Conservation (phyloP, 2,797 vertebrate genomes). For the Manis crassicaudata region DNA sequence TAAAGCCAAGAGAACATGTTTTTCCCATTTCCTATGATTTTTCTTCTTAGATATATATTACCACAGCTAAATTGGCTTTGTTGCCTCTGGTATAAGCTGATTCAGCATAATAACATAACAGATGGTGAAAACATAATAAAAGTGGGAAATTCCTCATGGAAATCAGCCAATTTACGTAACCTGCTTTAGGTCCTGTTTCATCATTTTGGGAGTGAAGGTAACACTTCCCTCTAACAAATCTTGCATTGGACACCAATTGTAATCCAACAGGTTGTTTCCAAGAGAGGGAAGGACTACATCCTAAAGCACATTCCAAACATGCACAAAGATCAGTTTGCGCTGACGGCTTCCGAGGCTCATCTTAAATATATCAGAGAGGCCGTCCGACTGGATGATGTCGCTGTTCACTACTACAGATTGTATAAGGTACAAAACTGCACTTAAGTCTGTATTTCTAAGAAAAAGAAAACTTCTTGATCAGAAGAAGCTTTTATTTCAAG, state of each 20-base stretch:
- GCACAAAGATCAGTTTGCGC: slow-evolving; percentile 98
- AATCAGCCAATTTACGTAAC: not conserved
- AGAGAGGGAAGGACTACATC: slow-evolving; percentile 97
- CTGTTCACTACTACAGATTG: slow-evolving; percentile 97
- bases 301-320: slow-evolving; percentile 98
- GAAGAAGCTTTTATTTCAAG: not conserved
- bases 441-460: not conserved
- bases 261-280: slow-evolving; percentile 92
- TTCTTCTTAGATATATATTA: slow-evolving; percentile 3
- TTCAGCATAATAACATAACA: not conserved
- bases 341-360: slow-evolving; percentile 95
- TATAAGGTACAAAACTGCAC: slow-evolving; percentile 91
- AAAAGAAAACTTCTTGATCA: rapidly evolving
- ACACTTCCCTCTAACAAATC: not conserved
- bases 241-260: slow-evolving; percentile 21
- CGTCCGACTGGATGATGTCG: slow-evolving; percentile 95
- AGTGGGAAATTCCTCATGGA: not conserved
- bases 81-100: not conserved
- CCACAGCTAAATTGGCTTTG: not conserved
- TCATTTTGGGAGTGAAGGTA: not conserved
- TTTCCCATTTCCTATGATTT: slow-evolving; percentile 35
- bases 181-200: slow-evolving; percentile 23
- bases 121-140: not conserved
- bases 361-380: slow-evolving; percentile 99
- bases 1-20: slow-evolving; percentile 2